A percentile compares a stretch with the other conserved stretches of the same genome.
These are phyloP conservation scores for Tipula unca DNA, from an alignment of 2,888 invertebrate species.

Conservation along the genomic window DNA sequence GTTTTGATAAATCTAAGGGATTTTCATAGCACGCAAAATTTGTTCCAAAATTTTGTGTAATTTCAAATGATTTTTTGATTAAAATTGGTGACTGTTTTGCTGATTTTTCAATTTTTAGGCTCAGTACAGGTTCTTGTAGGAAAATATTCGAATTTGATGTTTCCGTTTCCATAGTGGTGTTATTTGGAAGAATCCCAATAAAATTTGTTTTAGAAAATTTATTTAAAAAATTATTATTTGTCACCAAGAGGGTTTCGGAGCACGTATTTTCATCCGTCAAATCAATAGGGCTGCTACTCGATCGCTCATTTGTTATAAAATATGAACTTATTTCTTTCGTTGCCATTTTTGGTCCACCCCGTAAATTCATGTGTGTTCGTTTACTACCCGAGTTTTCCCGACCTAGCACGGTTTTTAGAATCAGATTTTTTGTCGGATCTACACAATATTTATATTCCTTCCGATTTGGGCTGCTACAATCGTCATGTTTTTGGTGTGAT, in stretches of 20 bases:
- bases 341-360: neutral
- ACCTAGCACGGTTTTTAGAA: neutral
- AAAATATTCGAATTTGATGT: constrained; percentile 35
- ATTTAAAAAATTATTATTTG: constrained; percentile 15
- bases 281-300: neutral
- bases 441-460: neutral
- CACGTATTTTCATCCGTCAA: constrained; percentile 1
- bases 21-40: neutral
- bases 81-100: constrained; percentile 40
- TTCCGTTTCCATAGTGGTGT: neutral
- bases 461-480: neutral
- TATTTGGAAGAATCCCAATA: neutral
- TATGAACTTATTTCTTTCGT: neutral
- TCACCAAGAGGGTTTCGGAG: neutral
- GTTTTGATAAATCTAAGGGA: constrained; percentile 20
- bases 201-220: neutral
- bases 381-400: neutral
- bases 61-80: constrained; percentile 38
- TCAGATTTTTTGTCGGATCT: neutral
- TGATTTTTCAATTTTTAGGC: constrained; percentile 40
- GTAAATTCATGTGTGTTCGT: neutral
- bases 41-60: constrained; percentile 23
- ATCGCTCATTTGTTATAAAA: neutral
- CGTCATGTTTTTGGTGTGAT: neutral
- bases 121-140: constrained; percentile 40